Evolutionary conservation across 2,797 vertebrate species (phyloP).

Genomic region (Bufotes viridis): DNA sequence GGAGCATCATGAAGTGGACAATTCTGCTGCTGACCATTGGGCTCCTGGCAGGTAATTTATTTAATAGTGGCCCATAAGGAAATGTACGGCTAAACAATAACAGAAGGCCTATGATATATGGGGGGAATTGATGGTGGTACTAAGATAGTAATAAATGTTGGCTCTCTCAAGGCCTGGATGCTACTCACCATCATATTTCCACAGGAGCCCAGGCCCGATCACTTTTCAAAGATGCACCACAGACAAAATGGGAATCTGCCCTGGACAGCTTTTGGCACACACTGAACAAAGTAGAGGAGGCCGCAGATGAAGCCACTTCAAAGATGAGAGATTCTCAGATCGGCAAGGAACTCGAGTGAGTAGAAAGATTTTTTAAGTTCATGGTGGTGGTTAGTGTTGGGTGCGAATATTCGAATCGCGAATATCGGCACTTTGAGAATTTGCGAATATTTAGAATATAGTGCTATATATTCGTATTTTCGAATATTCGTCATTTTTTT

Average conservation of each 20-base stretch:
- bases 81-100: background rate
- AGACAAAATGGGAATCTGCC: constrained; percentile 76
- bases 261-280: constrained; percentile 82
- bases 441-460: too few relatives aligned
- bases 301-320: constrained; percentile 77
- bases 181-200: constrained; percentile 1
- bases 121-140: background rate
- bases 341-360: constrained; percentile 81
- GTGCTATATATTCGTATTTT: too few relatives aligned
- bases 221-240: constrained; percentile 77
- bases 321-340: constrained; percentile 78
- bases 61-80: background rate
- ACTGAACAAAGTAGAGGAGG: constrained; percentile 75
- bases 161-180: background rate
- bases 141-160: background rate
- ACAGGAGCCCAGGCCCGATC: constrained; percentile 79
- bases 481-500: too few relatives aligned
- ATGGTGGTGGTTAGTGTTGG: background rate
- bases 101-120: background rate
- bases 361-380: constrained; percentile 14
- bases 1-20: constrained; percentile 38
- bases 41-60: constrained; percentile 54
- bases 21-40: constrained; percentile 37
- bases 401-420: too few relatives aligned
- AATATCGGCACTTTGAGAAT: too few relatives aligned